phyloP scores from a whole-genome alignment of 2,797 vertebrate genomes.

The Lepilemur ruficaudatus region DNA sequence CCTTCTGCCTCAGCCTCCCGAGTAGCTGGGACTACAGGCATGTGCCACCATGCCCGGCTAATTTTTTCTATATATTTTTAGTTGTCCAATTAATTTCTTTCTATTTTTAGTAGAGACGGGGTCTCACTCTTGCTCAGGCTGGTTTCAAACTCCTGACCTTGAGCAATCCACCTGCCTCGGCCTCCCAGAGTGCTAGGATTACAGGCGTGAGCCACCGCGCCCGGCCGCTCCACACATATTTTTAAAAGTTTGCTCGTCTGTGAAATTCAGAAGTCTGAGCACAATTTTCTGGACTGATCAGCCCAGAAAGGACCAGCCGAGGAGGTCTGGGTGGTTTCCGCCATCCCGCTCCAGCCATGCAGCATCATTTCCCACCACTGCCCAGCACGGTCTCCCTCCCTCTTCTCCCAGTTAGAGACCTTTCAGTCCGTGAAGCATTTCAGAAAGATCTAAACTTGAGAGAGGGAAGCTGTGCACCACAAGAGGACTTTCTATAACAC shows the following conservation, averaged over 20 bases:
- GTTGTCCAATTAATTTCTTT: no score
- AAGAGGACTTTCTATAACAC: slow-evolving; percentile 62
- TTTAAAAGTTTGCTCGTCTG: background rate
- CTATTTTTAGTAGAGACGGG: no score
- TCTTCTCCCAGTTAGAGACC: background rate
- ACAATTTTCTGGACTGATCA: background rate
- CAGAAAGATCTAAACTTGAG: slow-evolving; percentile 52
- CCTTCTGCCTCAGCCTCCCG: no score
- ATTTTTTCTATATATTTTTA: no score
- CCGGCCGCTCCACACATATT: background rate
- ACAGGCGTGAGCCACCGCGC: no score
- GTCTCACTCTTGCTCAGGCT: no score
- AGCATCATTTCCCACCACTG: background rate
- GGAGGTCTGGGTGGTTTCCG: background rate
- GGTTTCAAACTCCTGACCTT: no score
- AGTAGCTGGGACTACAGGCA: no score
- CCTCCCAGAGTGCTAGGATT: no score
- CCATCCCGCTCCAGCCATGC: background rate
- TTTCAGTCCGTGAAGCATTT: slow-evolving; percentile 48
- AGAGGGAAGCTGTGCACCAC: slow-evolving; percentile 20
- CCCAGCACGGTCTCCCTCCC: background rate
- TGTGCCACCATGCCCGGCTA: no score
- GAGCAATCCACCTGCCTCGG: no score
- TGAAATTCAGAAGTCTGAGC: slow-evolving; percentile 8
- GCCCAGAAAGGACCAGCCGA: background rate